Base-by-base conservation (phyloP, 2,888 invertebrate genomes). In the Balanococcus diminutus region DNA sequence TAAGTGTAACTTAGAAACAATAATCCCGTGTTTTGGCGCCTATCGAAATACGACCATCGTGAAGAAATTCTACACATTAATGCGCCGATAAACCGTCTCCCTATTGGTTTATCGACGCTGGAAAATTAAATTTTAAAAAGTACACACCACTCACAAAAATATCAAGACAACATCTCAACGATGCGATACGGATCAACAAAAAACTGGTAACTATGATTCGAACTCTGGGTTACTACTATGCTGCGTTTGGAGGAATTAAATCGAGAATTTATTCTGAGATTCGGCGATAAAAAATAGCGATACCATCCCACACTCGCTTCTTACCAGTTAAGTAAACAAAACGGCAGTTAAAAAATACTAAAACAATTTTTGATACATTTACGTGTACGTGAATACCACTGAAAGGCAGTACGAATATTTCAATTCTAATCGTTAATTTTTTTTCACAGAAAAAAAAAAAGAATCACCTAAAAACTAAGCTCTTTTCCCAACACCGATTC, bases 191-290 rank as follows among this genome's bases (percentile, higher is more conserved):
- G 28, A 25, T 22, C 9, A 67, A 67, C n/a, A 75, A 32, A 75
- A 75, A 75, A 75, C 75, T 75, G 75, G 75, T 75, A 75, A 75
- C 75, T 75, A 75, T 75, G 75, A 32, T 9, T 75, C 61, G 61
- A 67, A 28, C 61, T 67, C 61, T 67, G 61, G 61, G 25, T 67
- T 67, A 51, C 51, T 28, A 28, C 19, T 2, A 22, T 19, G 6
- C 8, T 56, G 56, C 14, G 11, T 42, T 9, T 42, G 11, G 11
- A n/a, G 51, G n/a, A 19, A 19, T 3, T 19, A 19, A 8, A 9
- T 51, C 19, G 8, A 51, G 5, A 51, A 51, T 51, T 19, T 19
- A 51, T 51, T 9, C 9, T 67, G 61, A 25, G 61, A 67, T 67
- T 67, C 61, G 19, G 19, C 51, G 3, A 51, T 19, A 19, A 19